These are phyloP conservation scores for Holothuria leucospilota DNA, from an alignment of 53 echinoderm and acorn worm species.

Conservation along the genomic window DNA sequence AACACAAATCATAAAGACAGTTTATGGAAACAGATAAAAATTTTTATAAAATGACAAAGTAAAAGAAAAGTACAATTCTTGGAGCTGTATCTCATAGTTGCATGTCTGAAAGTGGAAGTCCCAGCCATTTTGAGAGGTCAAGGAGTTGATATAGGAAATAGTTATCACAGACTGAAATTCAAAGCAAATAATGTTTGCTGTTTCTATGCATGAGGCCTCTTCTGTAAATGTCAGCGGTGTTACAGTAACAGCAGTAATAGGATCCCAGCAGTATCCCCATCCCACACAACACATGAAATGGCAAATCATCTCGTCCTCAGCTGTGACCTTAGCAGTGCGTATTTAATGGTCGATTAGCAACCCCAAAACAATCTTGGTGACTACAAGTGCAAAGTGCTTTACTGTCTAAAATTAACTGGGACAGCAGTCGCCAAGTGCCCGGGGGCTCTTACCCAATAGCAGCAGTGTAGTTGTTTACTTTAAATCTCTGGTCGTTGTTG, in stretches of 20 bases:
- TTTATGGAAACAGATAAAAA: no score
- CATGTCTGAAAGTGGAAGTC: no score
- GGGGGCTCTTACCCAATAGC: conserved; percentile 37
- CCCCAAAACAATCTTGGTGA: conserved; percentile 22
- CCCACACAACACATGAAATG: not conserved
- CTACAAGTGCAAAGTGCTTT: conserved; percentile 37
- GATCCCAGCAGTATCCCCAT: conserved; percentile 27
- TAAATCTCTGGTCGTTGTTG: not conserved
- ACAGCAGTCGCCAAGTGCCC: conserved; percentile 45
- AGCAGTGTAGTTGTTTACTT: conserved; percentile 37
- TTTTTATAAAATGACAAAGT: no score
- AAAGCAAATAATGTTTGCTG: not conserved
- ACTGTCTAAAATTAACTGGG: conserved; percentile 44
- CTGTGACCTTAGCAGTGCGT: conserved; percentile 44
- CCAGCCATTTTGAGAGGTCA: no score
- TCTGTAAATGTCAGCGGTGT: conserved; percentile 7
- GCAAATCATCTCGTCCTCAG: conserved; percentile 3
- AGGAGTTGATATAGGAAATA: no score
- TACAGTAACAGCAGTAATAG: conserved; percentile 39
- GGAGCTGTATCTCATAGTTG: no score
- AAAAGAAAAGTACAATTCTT: no score
- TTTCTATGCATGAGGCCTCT: conserved; percentile 33
- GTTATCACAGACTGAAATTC: conserved; percentile 10
- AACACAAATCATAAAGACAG: no score
- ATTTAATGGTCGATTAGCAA: conserved; percentile 47